Evolutionary conservation across 2,113 vertebrate species (phyloP), one percentile per base, ranked within the genome.

Genomic region (Laticauda laticaudata): DNA sequence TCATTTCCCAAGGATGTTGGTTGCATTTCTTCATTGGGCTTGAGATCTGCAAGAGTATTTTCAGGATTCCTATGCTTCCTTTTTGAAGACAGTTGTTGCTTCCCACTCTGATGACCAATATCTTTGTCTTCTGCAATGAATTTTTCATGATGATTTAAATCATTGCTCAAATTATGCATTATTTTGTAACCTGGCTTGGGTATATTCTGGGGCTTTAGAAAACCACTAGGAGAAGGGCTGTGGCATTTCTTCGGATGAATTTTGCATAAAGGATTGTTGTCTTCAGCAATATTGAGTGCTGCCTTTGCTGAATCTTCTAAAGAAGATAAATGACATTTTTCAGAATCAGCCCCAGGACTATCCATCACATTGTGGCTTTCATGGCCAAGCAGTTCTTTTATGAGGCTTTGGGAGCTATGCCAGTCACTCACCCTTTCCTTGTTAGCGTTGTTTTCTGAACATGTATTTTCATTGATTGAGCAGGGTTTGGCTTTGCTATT

Each of bases 351-450:
- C 59, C 92, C 88, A 5, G 91, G 61, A 87, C 81, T 91, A 24
- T 96, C 94, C 51, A 93, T 95, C 55, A 64, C 86, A 48, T 75
- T 90, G 54, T 21, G 20, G 1, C 88, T 95, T 91, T 94, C 94
- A 14, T 0, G 0, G 2, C 94, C 6, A n/a, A 18, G 87, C 56
- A 92, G 92, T 94, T 85, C 89, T 61, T 90, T 54, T 20, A 39
- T 92, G 2, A 20, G 57, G 1, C 29, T 51, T 43, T 96, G 85
- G 81, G 91, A 89, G 15, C 88, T 94, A 92, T 95, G 93, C 20
- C 95, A 55, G 91, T 96, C 91, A 59, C 90, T 92, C 91, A 57
- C 85, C 4, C 4, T 91, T 91, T 61, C 86, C 24, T 93, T 87
- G 1, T 11, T 43, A 89, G 0, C 45, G 92, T 91, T 89, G 57